phyloP scores from a whole-genome alignment of 2,797 vertebrate species.

The Numenius phaeopus region DNA sequence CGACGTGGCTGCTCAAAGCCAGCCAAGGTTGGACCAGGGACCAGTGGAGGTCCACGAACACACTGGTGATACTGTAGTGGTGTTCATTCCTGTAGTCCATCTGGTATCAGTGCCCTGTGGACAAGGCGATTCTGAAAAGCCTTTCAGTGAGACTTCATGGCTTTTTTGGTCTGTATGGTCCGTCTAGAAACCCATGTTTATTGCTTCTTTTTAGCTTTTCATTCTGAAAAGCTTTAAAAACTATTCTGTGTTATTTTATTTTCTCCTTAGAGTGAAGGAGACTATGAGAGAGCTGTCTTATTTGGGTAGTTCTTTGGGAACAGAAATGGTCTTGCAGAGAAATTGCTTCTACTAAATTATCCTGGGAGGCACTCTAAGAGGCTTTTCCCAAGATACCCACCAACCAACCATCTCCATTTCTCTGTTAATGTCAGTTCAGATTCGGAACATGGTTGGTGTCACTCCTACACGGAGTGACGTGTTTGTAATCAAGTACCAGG shows the following conservation, averaged over 20 bases:
- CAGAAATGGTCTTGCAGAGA: background rate
- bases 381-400: background rate
- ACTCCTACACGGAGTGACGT: background rate
- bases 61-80: rapidly evolving
- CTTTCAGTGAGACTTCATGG: background rate
- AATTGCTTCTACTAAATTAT: background rate
- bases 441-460: background rate
- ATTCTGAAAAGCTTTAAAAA: background rate
- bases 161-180: background rate
- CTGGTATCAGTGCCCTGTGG: background rate
- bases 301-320: background rate
- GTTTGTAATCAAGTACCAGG: background rate
- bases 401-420: background rate
- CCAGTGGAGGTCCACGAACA: background rate
- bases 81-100: background rate
- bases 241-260: background rate
- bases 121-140: background rate
- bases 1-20: background rate
- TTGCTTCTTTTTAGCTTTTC: background rate
- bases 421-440: background rate
- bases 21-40: background rate
- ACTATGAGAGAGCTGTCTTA: background rate
- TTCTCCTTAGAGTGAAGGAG: background rate
- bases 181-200: background rate
- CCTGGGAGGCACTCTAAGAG: background rate